Evolutionary conservation across 1,140 invertebrate species (phyloP).

Genomic region (Geopemphigus sp.): DNA sequence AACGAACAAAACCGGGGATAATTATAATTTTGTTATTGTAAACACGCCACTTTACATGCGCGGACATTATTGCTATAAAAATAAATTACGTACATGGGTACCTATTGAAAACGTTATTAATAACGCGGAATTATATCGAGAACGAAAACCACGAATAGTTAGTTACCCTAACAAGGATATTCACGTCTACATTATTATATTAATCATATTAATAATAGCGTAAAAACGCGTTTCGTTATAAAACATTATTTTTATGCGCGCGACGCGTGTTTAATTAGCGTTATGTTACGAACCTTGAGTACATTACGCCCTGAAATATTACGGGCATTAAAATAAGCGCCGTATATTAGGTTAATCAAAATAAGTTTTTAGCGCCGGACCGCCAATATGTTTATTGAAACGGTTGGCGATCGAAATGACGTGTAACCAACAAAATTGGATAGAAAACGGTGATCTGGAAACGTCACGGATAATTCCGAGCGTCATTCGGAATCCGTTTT

Average conservation of each 20-base stretch:
- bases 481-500: no score
- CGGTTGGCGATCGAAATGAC: not conserved
- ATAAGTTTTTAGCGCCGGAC: not conserved
- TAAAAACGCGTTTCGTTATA: not conserved
- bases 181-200: slow-evolving; percentile 16
- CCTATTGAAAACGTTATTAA: not conserved
- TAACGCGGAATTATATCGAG: not conserved
- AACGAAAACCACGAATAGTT: not conserved
- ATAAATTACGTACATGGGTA: slow-evolving; percentile 9
- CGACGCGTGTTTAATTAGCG: slow-evolving; percentile 26
- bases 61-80: no score
- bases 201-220: slow-evolving; percentile 17
- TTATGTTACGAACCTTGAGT: not conserved
- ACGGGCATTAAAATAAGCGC: not conserved
- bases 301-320: not conserved
- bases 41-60: not conserved
- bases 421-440: not conserved
- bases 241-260: slow-evolving; percentile 9
- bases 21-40: not conserved
- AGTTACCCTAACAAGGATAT: not conserved
- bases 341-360: slow-evolving; percentile 8
- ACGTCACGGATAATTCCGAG: no score
- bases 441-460: not conserved
- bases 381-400: slow-evolving; percentile 15
- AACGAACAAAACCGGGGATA: not conserved